These are phyloP conservation scores for Tapera naevia DNA, from an alignment of 2,797 vertebrate genomes.

Conservation along the genomic window DNA sequence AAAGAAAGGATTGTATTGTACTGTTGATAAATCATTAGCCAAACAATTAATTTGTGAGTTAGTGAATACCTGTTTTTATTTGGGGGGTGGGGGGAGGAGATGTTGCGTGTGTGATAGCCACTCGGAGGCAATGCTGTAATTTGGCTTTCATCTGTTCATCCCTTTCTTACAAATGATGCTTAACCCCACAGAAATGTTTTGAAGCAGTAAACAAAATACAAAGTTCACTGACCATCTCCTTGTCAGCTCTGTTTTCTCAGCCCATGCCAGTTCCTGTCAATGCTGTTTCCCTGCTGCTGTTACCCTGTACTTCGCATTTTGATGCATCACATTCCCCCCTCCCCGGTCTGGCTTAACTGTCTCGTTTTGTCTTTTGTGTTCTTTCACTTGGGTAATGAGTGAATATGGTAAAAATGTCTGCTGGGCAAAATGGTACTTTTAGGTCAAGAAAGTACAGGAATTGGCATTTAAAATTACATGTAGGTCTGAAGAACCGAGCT, in stretches of 20 bases:
- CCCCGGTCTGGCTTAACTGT: not conserved
- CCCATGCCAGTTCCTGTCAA: not conserved
- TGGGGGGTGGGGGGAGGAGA: not conserved
- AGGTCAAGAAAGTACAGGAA: slow-evolving; percentile 35
- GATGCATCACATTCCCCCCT: not conserved
- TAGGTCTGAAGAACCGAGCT: not conserved
- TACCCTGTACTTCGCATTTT: slow-evolving; percentile 26
- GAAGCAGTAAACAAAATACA: slow-evolving; percentile 52
- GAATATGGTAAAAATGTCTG: slow-evolving; percentile 46
- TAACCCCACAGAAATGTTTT: slow-evolving; percentile 8
- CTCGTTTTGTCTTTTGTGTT: not conserved
- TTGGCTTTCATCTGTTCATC: slow-evolving; percentile 38
- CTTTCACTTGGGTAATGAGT: slow-evolving; percentile 59
- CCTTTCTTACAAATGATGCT: slow-evolving; percentile 18
- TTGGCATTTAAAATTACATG: not conserved
- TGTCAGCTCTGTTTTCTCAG: slow-evolving; percentile 52
- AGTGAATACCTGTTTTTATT: slow-evolving; percentile 1
- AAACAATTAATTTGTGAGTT: not conserved
- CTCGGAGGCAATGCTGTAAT: slow-evolving; percentile 48
- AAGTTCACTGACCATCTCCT: slow-evolving; percentile 36
- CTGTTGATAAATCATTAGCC: slow-evolving; percentile 29
- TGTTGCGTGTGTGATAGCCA: not conserved
- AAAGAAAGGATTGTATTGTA: slow-evolving; percentile 36
- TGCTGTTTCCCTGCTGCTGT: not conserved
- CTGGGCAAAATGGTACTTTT: slow-evolving; percentile 57